Conservation (phyloP, 2,888 invertebrate genomes). For the Molanna angustata region DNA sequence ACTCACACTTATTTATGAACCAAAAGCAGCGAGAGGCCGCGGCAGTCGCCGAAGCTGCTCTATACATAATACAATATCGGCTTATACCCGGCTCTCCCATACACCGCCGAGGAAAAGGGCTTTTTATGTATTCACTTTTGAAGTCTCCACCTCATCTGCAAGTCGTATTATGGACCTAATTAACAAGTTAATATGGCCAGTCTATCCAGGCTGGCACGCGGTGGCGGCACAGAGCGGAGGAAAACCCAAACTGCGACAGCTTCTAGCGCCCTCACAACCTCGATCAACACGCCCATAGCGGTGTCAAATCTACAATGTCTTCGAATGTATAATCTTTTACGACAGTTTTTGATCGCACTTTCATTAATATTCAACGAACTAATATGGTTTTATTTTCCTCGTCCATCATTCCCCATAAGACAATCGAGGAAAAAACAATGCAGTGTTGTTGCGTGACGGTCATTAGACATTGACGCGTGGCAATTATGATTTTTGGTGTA, state of each 20-base stretch:
- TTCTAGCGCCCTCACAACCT: conserved; percentile 36
- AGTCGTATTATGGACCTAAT: conserved; percentile 88
- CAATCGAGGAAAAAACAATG: too few species aligned
- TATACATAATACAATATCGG: conserved; percentile 52
- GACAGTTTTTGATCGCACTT: too few species aligned
- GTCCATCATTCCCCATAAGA: too few species aligned
- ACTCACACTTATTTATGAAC: conserved; percentile 56
- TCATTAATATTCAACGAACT: too few species aligned
- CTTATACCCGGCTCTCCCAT: conserved; percentile 38
- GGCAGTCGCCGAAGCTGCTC: conserved; percentile 38
- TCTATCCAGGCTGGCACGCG: conserved; percentile 59
- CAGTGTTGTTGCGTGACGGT: too few species aligned
- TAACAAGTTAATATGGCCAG: conserved; percentile 87
- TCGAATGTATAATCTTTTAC: too few species aligned
- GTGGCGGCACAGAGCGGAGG: conserved; percentile 49
- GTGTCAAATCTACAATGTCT: too few species aligned
- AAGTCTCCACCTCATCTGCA: conserved; percentile 77
- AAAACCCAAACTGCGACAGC: too few species aligned
- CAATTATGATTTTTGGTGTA: too few species aligned
- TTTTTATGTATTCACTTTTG: conserved; percentile 68
- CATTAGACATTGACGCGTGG: too few species aligned
- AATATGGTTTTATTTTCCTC: too few species aligned
- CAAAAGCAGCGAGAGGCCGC: conserved; percentile 56
- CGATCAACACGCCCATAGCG: too few species aligned
- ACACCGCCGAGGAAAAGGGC: conserved; percentile 54